Conservation (phyloP, 2,888 invertebrate species). For the Adineta ricciae region DNA sequence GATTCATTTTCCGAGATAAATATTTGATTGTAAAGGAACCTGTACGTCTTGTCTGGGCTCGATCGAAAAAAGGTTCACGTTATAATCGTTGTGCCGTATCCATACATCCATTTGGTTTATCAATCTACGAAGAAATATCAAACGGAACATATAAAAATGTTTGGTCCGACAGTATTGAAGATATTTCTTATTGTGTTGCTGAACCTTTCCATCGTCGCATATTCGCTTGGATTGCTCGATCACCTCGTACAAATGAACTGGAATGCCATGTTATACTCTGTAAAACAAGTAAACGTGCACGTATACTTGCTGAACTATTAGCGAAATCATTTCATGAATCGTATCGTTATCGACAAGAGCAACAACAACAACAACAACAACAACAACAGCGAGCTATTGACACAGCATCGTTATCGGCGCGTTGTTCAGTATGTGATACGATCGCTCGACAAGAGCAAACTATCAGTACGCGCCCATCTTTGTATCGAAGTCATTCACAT, state of each 20-base stretch:
- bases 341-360: not conserved
- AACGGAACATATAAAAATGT: constrained; percentile 9
- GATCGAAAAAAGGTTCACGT: constrained; percentile 16
- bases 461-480: not conserved
- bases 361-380: too few species aligned
- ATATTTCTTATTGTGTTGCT: constrained; percentile 19
- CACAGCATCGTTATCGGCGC: not conserved
- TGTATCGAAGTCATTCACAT: constrained; percentile 2
- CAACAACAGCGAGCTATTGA: not conserved
- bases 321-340: constrained; percentile 15
- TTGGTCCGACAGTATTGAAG: not conserved
- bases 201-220: constrained; percentile 5
- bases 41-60: not conserved
- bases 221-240: constrained; percentile 15
- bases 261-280: not conserved
- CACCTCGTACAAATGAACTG: not conserved
- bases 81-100: constrained; percentile 19
- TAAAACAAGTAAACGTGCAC: constrained; percentile 10
- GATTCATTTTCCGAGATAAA: too few species aligned
- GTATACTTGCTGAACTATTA: not conserved
- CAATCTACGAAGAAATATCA: not conserved
- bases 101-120: constrained; percentile 8
- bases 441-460: not conserved
- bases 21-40: not conserved
- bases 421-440: constrained; percentile 11